Evolutionary conservation across 2,113 vertebrate genomes (phyloP), one percentile per base, ranked within the genome.

Genomic region (Pseudolaguvia tuberculata): DNA sequence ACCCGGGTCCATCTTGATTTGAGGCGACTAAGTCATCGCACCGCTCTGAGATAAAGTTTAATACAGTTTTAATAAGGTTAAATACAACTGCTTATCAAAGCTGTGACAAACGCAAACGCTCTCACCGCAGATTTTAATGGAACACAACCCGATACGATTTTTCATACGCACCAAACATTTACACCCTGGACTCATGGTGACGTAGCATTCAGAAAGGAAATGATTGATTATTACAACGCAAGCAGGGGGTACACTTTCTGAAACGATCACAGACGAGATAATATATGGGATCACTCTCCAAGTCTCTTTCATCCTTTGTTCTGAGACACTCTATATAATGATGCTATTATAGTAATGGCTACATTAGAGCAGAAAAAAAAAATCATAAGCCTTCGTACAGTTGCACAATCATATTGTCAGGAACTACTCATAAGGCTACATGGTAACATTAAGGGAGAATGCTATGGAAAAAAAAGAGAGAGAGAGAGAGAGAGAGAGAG

Each of bases 291-390:
- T 77, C 75, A 55, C 67, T 25, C 63, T 55, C 75, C 53, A 77
- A 77, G 75, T 35, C 67, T 71, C 58, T 63, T 62, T 61, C 47
- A 77, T 77, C 67, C 75, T 77, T 77, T 77, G 75, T 77, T 62
- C 67, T 77, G 67, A 53, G 55, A 77, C 75, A 71, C 67, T 70
- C 57, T 62, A 77, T 71, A 52, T 77, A 77, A 77, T 71, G 75
- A 77, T 63, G 42, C 67, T 62, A 77, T 77, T 70, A 77, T 21
- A 27, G 50, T 71, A 77, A 77, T 77, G 75, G 67, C 42, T 15
- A 63, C 66, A 71, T 77, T 77, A 77, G 21, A 71, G 27, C 17
- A 25, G 31, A 50, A 70, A 77, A 71, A 77, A 50, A 70, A 77
- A 71, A 77, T 71, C 48, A 62, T 35, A 77, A 58, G 6, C 75